Evolutionary conservation across 2,888 invertebrate genomes (phyloP), one percentile per base, ranked within the genome.

Genomic region (Brachynemurus nebulosus): DNA sequence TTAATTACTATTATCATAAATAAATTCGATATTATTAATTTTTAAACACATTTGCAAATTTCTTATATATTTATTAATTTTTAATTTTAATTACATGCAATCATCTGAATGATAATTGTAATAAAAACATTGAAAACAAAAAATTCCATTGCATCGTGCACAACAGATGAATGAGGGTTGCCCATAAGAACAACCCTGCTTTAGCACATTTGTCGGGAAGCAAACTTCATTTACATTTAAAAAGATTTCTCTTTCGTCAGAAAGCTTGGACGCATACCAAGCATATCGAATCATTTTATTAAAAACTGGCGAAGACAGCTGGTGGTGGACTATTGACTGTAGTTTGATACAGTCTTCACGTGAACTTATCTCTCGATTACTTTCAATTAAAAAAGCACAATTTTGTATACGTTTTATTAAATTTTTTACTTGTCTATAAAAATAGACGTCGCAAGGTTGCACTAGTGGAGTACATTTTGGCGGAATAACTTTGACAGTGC

Each of bases 281-380:
- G 51, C 50, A 36, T 51, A 54, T 38, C 34, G 9, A 11, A 52
- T 18, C 47, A 50, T 51, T 14, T 47, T 12, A 11, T 8, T 3
- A 35, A 53, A 52, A 16, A 51, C 42, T 17, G 47, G 50, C 14
- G 52, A 25, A 5, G 45, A 48, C 8, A 53, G 23, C 14, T 51
- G 43, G 25, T 52, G 50, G n/a, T n/a, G n/a, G 12, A 53, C 41
- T 4, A 52, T 45, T 2, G 52, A 49, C 19, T 54, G 50, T 17
- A 54, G 50, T 51, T 51, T 53, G 7, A 54, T 49, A 9, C 36
- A 41, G 39, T 53, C 51, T 47, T 53, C 49, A 11, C 51, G 35
- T 9, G 44, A 47, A 36, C 34, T 30, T 8, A 53, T 51, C 45
- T 52, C 45, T 27, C 48, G 14, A 8, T 48, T 40, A n/a, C 30